Evolutionary conservation across 1,140 invertebrate species (phyloP).

Genomic region (Dinoponera quadriceps): DNA sequence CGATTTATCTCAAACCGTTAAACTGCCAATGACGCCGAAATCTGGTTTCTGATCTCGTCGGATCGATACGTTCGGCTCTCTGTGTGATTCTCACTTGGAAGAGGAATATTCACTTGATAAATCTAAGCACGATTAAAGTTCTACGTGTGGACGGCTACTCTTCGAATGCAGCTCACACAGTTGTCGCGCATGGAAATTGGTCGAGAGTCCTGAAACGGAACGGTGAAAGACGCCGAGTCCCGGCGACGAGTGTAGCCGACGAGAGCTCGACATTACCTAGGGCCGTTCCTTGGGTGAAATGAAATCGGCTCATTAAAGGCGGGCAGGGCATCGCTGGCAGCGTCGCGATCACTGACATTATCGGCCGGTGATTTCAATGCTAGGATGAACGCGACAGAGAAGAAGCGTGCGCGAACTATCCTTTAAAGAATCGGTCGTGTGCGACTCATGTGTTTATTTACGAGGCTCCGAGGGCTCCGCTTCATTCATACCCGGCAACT

Average conservation of each 20-base stretch:
- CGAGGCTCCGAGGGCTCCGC: constrained; percentile 26
- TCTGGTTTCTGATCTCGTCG: too few species aligned
- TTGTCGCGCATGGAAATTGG: background rate
- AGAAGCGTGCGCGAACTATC: constrained; percentile 28
- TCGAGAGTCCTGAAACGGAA: background rate
- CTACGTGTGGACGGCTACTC: background rate
- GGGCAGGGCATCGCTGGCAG: constrained; percentile 17
- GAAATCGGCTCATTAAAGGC: background rate
- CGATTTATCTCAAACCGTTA: background rate
- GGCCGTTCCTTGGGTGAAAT: background rate
- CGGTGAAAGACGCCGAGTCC: background rate
- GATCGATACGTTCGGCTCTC: background rate
- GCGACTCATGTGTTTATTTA: constrained; percentile 40
- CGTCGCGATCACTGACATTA: constrained; percentile 68
- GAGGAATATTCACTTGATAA: background rate
- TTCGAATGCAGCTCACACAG: background rate
- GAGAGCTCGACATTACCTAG: background rate
- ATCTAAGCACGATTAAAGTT: background rate
- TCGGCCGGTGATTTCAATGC: constrained; percentile 79
- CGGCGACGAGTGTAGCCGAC: background rate
- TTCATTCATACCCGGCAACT: constrained; percentile 27
- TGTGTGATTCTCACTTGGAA: background rate
- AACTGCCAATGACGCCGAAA: background rate
- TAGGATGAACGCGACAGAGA: constrained; percentile 70
- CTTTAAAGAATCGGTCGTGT: constrained; percentile 34